phyloP scores from a whole-genome alignment of 2,113 vertebrate species.

The Neogobius melanostomus region DNA sequence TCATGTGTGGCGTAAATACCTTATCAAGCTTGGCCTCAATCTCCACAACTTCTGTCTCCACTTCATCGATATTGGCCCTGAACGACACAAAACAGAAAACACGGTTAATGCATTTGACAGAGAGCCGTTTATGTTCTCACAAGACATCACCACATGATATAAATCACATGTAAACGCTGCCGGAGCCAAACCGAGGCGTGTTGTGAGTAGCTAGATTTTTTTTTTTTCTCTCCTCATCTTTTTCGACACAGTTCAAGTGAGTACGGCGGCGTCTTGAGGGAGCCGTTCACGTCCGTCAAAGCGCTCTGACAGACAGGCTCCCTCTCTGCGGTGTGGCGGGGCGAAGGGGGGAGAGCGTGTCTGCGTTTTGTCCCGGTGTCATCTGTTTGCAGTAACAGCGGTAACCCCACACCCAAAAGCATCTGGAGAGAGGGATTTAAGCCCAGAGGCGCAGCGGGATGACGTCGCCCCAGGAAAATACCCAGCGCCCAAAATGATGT shows the following conservation, averaged over 20 bases:
- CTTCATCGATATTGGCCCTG: slow-evolving; percentile 96
- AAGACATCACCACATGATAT: slow-evolving; percentile 9
- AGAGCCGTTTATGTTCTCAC: background rate
- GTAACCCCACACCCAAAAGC: slow-evolving; percentile 41
- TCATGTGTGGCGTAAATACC: slow-evolving; percentile 71
- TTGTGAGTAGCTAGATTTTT: slow-evolving; percentile 15
- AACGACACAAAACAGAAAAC: slow-evolving; percentile 41
- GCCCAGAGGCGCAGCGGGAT: slow-evolving; percentile 21
- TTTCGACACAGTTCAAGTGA: slow-evolving; percentile 22
- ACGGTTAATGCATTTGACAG: slow-evolving; percentile 16
- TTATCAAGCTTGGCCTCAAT: slow-evolving; percentile 96
- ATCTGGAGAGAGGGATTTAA: slow-evolving; percentile 42
- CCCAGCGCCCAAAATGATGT: slow-evolving; percentile 6
- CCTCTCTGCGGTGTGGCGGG: slow-evolving; percentile 5
- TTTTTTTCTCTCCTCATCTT: background rate
- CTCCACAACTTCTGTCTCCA: slow-evolving; percentile 96
- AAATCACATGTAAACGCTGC: slow-evolving; percentile 20
- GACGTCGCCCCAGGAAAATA: slow-evolving; percentile 6
- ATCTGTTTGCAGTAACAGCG: slow-evolving; percentile 19
- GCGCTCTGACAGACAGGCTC: slow-evolving; percentile 47
- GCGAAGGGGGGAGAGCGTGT: background rate
- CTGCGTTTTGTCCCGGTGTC: background rate
- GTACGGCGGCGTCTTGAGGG: slow-evolving; percentile 32
- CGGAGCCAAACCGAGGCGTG: slow-evolving; percentile 23
- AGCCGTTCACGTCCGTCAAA: slow-evolving; percentile 51